Percentiles rank a stretch among this genome's conserved stretches.
These are phyloP conservation scores for Campoplex capitator DNA, from an alignment of 2,888 invertebrate genomes.

Conservation along the genomic window DNA sequence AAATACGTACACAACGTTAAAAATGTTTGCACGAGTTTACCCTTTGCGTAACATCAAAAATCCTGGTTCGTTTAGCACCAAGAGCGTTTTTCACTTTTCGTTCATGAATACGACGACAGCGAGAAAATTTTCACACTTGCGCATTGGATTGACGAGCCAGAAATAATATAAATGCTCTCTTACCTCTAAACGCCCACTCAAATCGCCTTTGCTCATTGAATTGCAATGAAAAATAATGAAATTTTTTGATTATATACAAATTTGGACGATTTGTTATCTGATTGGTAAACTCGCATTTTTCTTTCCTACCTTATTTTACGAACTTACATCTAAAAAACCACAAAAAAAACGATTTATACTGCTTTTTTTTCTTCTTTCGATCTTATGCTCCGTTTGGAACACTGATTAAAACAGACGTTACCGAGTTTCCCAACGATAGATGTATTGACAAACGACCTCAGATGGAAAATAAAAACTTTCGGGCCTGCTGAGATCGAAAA, in stretches of 20 bases:
- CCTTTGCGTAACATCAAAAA: background rate
- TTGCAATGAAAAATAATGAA: background rate
- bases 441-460: background rate
- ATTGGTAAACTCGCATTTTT: slow-evolving; percentile 3
- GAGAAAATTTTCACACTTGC: background rate
- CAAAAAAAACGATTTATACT: background rate
- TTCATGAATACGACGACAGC: background rate
- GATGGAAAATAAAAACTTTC: background rate
- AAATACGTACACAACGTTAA: slow-evolving; percentile 40
- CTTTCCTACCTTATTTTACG: slow-evolving; percentile 40
- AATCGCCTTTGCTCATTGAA: slow-evolving; percentile 3
- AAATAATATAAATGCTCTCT: slow-evolving; percentile 22
- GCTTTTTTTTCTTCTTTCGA: background rate
- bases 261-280: slow-evolving; percentile 8
- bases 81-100: background rate
- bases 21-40: background rate
- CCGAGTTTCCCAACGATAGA: slow-evolving; percentile 20
- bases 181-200: slow-evolving; percentile 6
- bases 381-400: background rate
- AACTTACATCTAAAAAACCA: slow-evolving; percentile 45
- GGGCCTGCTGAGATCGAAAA: slow-evolving; percentile 13
- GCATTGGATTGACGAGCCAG: slow-evolving; percentile 8
- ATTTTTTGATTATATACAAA: slow-evolving; percentile 4
- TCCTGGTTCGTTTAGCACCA: background rate
- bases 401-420: background rate